A percentile compares a stretch with the other conserved stretches of the same genome.
phyloP scores from a whole-genome alignment of 1,140 invertebrate species.

The Drosophila ohnishii region DNA sequence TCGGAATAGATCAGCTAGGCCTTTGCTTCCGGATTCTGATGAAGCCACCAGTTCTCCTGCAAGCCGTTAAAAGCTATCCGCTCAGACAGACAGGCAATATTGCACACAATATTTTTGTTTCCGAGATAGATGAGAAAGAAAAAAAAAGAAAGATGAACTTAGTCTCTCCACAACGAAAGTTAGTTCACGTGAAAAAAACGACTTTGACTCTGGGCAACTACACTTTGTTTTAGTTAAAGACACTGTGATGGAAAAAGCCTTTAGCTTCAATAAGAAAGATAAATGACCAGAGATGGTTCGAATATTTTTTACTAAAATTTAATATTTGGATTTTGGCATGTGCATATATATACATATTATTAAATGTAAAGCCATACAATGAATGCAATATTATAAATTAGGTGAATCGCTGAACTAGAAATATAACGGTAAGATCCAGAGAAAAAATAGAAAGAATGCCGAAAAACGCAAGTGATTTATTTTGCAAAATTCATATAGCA shows the following conservation, averaged over 20 bases:
- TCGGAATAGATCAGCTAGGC: background rate
- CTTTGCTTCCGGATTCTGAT: background rate
- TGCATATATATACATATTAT: conserved; percentile 4
- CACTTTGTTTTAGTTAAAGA: background rate
- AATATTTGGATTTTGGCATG: background rate
- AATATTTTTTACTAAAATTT: background rate
- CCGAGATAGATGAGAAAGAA: background rate
- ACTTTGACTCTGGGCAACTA: background rate
- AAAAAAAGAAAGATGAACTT: background rate
- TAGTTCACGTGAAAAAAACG: background rate
- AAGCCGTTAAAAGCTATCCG: background rate
- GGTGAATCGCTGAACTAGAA: background rate
- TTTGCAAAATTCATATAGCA: no score
- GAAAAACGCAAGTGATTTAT: no score
- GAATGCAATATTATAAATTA: no score
- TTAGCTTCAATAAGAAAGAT: background rate
- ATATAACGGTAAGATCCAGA: no score
- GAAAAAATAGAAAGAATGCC: no score
- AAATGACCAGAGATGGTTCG: background rate
- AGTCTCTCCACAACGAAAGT: background rate
- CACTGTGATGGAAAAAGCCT: background rate
- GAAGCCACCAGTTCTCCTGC: background rate
- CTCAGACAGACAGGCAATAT: background rate
- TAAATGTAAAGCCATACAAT: background rate
- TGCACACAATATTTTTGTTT: background rate